Conservation (phyloP, 2,888 invertebrate species). For the Caenorhabditis auriculariae region DNA sequence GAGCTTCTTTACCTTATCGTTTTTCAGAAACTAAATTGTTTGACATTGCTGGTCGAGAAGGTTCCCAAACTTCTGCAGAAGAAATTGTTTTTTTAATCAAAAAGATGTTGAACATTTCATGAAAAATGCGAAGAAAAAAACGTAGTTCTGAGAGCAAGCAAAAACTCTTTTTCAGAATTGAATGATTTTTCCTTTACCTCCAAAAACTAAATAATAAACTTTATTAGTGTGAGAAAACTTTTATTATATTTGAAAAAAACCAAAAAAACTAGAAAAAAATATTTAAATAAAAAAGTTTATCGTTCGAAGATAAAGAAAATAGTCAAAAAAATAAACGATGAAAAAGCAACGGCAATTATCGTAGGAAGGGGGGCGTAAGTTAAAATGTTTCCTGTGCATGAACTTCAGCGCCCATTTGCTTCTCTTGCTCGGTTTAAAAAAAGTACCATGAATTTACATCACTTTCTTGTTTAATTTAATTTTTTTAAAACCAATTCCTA, state of each 20-base stretch:
- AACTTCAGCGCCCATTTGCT: neutral
- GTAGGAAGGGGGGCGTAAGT: conserved; percentile 3
- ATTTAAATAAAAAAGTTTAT: conserved; percentile 3
- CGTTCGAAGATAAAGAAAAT: neutral
- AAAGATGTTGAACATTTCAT: neutral
- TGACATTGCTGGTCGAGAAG: too few species aligned
- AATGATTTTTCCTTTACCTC: conserved; percentile 6
- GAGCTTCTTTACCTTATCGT: conserved; percentile 8
- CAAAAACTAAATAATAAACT: conserved; percentile 4
- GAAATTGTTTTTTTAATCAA: too few species aligned
- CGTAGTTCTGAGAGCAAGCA: too few species aligned
- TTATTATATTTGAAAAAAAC: neutral
- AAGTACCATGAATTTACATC: too few species aligned
- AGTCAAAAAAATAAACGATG: conserved; percentile 1
- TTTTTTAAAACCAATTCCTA: too few species aligned
- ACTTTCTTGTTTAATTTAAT: too few species aligned
- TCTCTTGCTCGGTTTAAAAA: too few species aligned
- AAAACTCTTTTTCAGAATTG: neutral
- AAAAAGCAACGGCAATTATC: conserved; percentile 8
- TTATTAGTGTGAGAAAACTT: neutral
- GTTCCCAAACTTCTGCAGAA: too few species aligned
- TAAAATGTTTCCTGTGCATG: conserved; percentile 1
- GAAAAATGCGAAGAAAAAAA: neutral
- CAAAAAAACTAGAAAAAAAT: conserved; percentile 5
- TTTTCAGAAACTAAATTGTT: too few species aligned